Evolutionary conservation across 2,888 invertebrate genomes (phyloP).

Genomic region (Ischnura elegans): DNA sequence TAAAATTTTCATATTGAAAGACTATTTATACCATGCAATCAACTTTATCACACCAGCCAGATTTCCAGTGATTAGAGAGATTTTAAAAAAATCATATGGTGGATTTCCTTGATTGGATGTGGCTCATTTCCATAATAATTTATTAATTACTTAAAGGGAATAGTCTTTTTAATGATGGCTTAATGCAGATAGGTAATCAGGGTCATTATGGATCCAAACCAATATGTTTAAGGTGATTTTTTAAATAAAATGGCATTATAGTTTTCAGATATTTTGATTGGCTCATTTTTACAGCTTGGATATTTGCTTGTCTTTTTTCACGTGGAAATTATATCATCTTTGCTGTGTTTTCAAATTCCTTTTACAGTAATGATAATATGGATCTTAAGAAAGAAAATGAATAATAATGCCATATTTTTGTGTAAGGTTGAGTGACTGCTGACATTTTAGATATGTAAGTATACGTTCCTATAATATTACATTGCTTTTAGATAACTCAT

Average conservation of each 20-base stretch:
- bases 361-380: not conserved
- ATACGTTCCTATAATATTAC: conserved; percentile 51
- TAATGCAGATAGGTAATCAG: conserved; percentile 42
- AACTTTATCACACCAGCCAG: conserved; percentile 55
- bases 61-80: conserved; percentile 45
- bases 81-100: conserved; percentile 33
- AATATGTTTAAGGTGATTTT: conserved; percentile 36
- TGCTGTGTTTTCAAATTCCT: conserved; percentile 30
- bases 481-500: conserved; percentile 32
- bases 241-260: conserved; percentile 44
- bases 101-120: conserved; percentile 49
- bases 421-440: conserved; percentile 48
- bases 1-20: conserved; percentile 35
- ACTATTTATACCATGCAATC: conserved; percentile 18
- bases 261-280: conserved; percentile 50
- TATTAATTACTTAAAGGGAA: conserved; percentile 53
- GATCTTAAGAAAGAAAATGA: conserved; percentile 37
- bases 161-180: conserved; percentile 39
- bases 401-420: conserved; percentile 61
- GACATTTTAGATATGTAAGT: conserved; percentile 18
- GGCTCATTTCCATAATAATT: conserved; percentile 27
- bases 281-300: conserved; percentile 54
- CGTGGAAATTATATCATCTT: conserved; percentile 43
- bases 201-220: conserved; percentile 19
- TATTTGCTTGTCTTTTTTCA: conserved; percentile 47